phyloP scores from a whole-genome alignment of 2,113 vertebrate species.

The Australoheros scitulus region DNA sequence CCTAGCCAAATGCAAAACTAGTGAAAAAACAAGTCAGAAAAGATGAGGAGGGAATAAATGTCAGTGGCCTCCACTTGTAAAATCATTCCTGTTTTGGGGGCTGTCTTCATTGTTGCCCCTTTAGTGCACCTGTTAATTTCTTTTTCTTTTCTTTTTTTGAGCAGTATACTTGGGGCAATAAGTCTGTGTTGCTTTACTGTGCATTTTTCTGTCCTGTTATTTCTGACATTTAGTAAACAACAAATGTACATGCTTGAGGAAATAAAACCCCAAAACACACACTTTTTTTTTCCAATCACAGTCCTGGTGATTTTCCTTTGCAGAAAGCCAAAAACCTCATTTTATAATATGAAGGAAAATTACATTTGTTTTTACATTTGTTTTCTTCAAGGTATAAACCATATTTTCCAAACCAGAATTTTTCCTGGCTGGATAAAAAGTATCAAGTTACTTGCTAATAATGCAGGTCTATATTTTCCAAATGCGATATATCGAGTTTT shows the following conservation, averaged over 20 bases:
- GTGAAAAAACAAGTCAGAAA: no score
- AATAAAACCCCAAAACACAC: no score
- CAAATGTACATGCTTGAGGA: no score
- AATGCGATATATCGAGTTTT: neutral
- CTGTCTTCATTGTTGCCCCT: no score
- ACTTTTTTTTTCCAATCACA: neutral
- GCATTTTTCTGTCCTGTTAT: neutral
- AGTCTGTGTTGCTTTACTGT: neutral
- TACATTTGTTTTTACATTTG: no score
- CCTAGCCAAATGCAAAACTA: no score
- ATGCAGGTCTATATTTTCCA: neutral
- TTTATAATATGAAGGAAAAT: no score
- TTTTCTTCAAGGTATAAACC: neutral
- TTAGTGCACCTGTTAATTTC: no score
- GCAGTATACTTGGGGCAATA: neutral
- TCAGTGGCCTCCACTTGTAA: no score
- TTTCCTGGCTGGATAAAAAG: neutral
- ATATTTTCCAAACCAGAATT: neutral
- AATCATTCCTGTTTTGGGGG: no score
- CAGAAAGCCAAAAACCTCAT: neutral
- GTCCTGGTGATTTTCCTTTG: neutral
- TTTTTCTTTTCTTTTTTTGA: no score
- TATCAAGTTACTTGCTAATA: neutral
- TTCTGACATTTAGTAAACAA: neutral
- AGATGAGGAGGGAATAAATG: no score